A percentile compares a stretch with the other conserved stretches of the same genome.
phyloP scores from a whole-genome alignment of 2,797 vertebrate genomes.

The Danio choprae region DNA sequence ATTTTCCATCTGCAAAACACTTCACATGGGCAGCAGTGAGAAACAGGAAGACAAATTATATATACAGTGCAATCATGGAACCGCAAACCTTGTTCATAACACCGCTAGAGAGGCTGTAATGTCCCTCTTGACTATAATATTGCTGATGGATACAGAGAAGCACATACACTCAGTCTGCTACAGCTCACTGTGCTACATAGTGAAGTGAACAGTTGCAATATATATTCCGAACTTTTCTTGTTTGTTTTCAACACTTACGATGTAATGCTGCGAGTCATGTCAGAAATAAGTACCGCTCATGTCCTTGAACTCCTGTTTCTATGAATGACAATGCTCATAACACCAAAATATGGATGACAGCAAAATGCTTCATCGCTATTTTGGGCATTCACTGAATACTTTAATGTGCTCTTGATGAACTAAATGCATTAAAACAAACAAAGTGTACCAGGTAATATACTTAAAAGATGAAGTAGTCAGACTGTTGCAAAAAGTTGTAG shows the following conservation, averaged over 20 bases:
- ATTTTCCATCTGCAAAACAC: not conserved
- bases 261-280: too few species aligned
- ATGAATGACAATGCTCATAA: not conserved
- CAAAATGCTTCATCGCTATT: too few species aligned
- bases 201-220: not conserved
- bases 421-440: too few species aligned
- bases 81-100: not conserved
- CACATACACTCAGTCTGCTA: not conserved
- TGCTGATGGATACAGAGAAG: not conserved
- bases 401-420: too few species aligned
- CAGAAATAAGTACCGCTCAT: not conserved
- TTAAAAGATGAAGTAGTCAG: too few species aligned
- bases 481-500: too few species aligned
- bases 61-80: not conserved
- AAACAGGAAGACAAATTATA: constrained; percentile 8
- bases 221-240: not conserved
- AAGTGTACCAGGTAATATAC: too few species aligned
- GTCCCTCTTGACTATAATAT: too few species aligned
- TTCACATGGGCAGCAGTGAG: not conserved
- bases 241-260: not conserved
- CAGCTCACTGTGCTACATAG: not conserved
- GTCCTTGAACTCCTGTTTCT: not conserved
- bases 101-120: not conserved
- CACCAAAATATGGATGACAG: not conserved
- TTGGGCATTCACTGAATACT: too few species aligned